Evolutionary conservation across 2,888 invertebrate genomes (phyloP).

Genomic region (Tupiocoris notatus): DNA sequence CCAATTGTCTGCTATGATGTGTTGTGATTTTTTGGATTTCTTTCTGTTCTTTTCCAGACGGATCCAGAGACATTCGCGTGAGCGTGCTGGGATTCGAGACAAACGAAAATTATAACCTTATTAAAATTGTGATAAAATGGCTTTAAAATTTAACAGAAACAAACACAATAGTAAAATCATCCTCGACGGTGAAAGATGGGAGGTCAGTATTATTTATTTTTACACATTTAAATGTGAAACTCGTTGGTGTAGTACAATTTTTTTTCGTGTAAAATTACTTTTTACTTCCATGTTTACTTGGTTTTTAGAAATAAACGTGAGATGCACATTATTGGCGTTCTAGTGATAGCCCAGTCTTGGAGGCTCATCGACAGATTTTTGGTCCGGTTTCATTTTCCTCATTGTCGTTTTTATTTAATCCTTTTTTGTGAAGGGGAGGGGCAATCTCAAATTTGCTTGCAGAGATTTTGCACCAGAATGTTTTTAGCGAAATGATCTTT

Average conservation of each 20-base stretch:
- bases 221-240: neutral
- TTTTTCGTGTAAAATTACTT: neutral
- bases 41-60: slow-evolving; percentile 23
- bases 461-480: no score
- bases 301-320: neutral
- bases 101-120: slow-evolving; percentile 10
- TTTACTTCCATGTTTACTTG: neutral
- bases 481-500: no score
- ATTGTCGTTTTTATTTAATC: no score
- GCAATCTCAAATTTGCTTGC: no score
- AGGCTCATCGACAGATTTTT: no score
- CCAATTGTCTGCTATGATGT: slow-evolving; percentile 40
- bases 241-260: neutral
- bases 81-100: slow-evolving; percentile 2
- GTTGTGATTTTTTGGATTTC: slow-evolving; percentile 33
- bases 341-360: no score
- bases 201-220: slow-evolving; percentile 34
- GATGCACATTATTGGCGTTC: no score
- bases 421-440: no score
- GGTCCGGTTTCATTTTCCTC: no score
- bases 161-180: slow-evolving; percentile 45
- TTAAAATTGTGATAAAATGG: slow-evolving; percentile 36
- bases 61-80: neutral
- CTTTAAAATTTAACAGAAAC: slow-evolving; percentile 45
- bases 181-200: slow-evolving; percentile 46